Percentiles rank a stretch among this genome's conserved stretches.
Conservation (phyloP, 2,113 vertebrate genomes). For the Ophthalmolycus amberensis region DNA sequence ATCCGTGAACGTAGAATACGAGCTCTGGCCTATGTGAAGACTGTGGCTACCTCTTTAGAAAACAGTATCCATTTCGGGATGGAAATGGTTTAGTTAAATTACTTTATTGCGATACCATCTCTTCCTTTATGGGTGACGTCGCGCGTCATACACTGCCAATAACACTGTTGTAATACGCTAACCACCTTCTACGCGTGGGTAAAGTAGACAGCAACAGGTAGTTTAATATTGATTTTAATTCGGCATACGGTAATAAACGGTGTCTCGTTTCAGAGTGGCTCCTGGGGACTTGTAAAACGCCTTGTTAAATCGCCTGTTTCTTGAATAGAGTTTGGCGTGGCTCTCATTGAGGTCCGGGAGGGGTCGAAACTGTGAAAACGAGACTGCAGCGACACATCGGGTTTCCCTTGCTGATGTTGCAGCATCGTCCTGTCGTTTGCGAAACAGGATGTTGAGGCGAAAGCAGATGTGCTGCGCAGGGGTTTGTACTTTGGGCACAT, state of each 20-base stretch:
- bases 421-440: conserved; percentile 64
- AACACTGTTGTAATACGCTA: not conserved
- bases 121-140: conserved; percentile 3
- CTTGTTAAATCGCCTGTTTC: not conserved
- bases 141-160: not conserved
- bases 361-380: conserved; percentile 27
- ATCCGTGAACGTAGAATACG: rapidly evolving
- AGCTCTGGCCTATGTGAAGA: rapidly evolving
- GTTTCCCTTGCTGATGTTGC: conserved; percentile 65
- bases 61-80: not conserved
- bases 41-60: rapidly evolving
- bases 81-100: not conserved
- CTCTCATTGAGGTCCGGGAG: conserved; percentile 41
- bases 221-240: not conserved
- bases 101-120: not conserved
- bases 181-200: not conserved
- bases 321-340: rapidly evolving
- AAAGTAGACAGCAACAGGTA: not conserved
- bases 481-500: not conserved
- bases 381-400: conserved; percentile 49
- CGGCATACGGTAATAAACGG: too few relatives aligned
- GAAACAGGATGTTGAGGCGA: conserved; percentile 77
- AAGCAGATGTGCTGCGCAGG: not conserved
- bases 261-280: not conserved
- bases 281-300: not conserved